Conservation (phyloP, 2,113 vertebrate genomes). For the Etia nguti region DNA sequence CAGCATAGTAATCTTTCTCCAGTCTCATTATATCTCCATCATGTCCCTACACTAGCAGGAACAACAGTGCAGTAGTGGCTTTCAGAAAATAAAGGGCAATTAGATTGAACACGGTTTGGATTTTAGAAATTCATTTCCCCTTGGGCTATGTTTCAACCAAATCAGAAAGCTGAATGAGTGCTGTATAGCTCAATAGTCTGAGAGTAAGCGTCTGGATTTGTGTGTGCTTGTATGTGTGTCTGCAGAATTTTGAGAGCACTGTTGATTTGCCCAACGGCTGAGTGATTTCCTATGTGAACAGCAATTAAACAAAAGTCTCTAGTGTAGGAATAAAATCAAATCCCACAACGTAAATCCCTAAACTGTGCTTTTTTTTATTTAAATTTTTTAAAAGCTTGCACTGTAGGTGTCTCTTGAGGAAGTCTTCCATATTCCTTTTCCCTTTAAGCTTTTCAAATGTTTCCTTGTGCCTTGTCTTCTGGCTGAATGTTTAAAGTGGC, state of each 20-base stretch:
- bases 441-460: neutral
- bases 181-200: neutral
- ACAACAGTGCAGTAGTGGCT: neutral
- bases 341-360: neutral
- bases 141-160: conserved; percentile 1
- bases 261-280: conserved; percentile 25
- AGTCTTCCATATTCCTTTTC: neutral
- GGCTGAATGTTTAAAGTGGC: conserved; percentile 12
- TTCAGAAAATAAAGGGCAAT: conserved; percentile 6
- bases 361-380: neutral
- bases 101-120: neutral
- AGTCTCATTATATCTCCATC: neutral
- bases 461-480: neutral
- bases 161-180: neutral
- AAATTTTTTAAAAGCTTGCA: conserved; percentile 1
- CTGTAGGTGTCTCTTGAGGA: conserved; percentile 33
- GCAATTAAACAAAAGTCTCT: conserved; percentile 60
- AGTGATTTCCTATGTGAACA: conserved; percentile 37
- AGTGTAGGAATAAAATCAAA: conserved; percentile 43
- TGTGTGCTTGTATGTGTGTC: neutral
- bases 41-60: neutral
- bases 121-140: conserved; percentile 6
- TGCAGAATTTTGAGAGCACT: neutral
- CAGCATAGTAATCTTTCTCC: neutral
- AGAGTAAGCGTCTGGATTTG: neutral